Percentiles rank a stretch among this genome's conserved stretches.
phyloP scores from a whole-genome alignment of 2,888 invertebrate species.

The Alcis repandata region DNA sequence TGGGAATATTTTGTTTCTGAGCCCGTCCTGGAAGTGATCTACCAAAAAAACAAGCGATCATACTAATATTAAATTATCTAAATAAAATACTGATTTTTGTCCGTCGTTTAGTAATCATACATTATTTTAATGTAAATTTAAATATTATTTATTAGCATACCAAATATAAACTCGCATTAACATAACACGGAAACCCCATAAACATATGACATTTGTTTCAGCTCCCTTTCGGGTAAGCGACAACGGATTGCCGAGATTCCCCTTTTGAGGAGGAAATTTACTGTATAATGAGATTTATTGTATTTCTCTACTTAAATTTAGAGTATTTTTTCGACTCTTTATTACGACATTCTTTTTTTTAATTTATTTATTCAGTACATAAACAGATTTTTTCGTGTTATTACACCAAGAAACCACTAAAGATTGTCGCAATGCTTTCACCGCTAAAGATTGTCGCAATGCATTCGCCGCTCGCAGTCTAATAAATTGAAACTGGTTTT shows the following conservation, averaged over 20 bases:
- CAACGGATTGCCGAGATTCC: conserved; percentile 66
- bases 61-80: too few relatives aligned
- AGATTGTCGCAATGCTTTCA: too few relatives aligned
- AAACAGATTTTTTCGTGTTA: too few relatives aligned
- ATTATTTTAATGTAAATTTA: conserved; percentile 38
- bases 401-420: too few relatives aligned
- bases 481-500: too few relatives aligned
- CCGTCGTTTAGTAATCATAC: not conserved
- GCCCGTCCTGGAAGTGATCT: too few relatives aligned
- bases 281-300: conserved; percentile 57
- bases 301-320: conserved; percentile 50
- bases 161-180: conserved; percentile 72
- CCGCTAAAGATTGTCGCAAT: too few relatives aligned
- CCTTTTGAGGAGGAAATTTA: conserved; percentile 62
- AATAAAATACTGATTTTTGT: conserved; percentile 2
- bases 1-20: too few relatives aligned
- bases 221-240: conserved; percentile 74
- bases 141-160: conserved; percentile 48
- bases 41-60: too few relatives aligned
- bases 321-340: not conserved
- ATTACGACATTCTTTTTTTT: too few relatives aligned
- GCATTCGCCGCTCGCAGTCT: too few relatives aligned
- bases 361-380: too few relatives aligned
- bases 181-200: conserved; percentile 84
- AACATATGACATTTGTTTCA: conserved; percentile 82